Conservation (phyloP, 2,113 vertebrate species). For the Burhinus bistriatus region DNA sequence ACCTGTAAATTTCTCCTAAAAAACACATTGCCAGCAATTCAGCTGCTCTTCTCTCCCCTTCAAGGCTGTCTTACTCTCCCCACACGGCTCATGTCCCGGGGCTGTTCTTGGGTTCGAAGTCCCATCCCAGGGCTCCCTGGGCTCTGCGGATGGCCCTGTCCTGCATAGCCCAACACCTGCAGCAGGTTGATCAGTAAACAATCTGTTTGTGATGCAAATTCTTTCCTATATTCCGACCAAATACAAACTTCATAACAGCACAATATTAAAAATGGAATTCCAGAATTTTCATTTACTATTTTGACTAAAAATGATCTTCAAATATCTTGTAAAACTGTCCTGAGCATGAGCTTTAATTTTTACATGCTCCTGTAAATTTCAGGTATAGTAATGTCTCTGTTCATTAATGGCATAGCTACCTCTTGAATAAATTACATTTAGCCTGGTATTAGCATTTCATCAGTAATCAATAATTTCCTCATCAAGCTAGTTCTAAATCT, state of each 20-base stretch:
- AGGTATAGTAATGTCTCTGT: not conserved
- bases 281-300: not conserved
- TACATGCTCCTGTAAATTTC: not conserved
- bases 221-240: not conserved
- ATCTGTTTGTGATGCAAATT: not conserved
- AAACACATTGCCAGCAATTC: not conserved
- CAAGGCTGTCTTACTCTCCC: not conserved
- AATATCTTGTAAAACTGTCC: not conserved
- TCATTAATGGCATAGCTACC: not conserved
- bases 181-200: not conserved
- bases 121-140: not conserved
- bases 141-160: not conserved
- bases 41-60: not conserved
- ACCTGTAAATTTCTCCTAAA: not conserved
- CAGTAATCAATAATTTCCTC: not conserved
- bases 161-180: not conserved
- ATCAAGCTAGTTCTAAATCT: not conserved
- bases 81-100: rapidly evolving
- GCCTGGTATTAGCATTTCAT: not conserved
- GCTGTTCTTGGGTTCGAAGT: not conserved
- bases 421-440: not conserved
- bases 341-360: not conserved
- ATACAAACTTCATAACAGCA: not conserved
- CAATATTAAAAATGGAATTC: not conserved
- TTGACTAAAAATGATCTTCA: not conserved